These are phyloP conservation scores for Nephila pilipes DNA, from an alignment of 1,140 invertebrate species.

Conservation along the genomic window DNA sequence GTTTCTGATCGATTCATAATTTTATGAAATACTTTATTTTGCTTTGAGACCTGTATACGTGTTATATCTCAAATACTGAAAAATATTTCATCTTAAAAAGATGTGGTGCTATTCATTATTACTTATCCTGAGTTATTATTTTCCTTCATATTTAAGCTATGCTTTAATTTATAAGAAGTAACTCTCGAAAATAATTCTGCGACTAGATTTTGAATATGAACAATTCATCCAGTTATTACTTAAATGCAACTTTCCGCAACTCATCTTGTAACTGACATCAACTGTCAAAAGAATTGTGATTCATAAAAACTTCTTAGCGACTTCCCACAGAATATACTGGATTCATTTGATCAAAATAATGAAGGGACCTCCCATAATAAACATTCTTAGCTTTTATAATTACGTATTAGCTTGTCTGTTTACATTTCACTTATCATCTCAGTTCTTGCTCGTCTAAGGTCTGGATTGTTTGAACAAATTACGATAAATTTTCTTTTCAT, in stretches of 20 bases:
- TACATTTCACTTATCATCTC: background rate
- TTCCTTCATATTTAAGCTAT: no score
- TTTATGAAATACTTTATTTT: no score
- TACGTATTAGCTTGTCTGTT: background rate
- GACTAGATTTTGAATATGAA: no score
- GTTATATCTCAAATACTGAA: no score
- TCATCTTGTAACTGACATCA: background rate
- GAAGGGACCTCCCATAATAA: conserved; percentile 9
- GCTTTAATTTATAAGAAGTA: background rate
- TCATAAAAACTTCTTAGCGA: background rate
- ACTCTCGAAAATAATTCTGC: no score
- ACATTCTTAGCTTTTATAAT: background rate
- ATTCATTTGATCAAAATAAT: background rate
- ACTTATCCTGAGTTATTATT: no score
- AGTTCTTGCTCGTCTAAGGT: background rate
- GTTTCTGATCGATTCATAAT: no score
- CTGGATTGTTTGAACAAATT: background rate
- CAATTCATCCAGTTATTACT: no score
- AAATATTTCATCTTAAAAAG: no score
- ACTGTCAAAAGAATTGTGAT: background rate
- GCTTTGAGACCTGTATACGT: no score
- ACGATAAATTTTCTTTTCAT: background rate
- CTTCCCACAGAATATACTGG: background rate
- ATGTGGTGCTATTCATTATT: no score
- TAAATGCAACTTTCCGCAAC: no score